A percentile compares a stretch with the other conserved stretches of the same genome.
phyloP scores from a whole-genome alignment of 1,140 invertebrate species.

The Drosophila asahinai region DNA sequence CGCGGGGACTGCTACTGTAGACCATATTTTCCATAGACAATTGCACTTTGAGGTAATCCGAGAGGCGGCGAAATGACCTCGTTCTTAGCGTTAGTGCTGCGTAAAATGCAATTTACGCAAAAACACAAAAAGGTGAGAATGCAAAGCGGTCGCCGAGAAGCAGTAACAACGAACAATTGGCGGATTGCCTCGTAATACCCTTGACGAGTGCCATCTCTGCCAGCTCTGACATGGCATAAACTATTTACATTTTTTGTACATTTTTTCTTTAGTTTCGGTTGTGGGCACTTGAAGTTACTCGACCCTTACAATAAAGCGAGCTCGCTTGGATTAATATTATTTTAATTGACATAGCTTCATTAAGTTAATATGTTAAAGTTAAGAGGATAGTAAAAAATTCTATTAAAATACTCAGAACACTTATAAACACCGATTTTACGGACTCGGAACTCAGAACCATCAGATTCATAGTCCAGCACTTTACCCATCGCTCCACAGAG shows the following conservation, averaged over 20 bases:
- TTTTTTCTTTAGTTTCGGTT: background rate
- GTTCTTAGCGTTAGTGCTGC: constrained; percentile 57
- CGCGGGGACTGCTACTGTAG: constrained; percentile 43
- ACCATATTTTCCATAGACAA: constrained; percentile 59
- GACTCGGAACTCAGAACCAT: too few species aligned
- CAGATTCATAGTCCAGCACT: too few species aligned
- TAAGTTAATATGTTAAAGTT: too few species aligned
- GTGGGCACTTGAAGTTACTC: background rate
- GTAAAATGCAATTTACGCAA: constrained; percentile 72
- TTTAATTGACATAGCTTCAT: too few species aligned
- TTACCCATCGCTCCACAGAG: too few species aligned
- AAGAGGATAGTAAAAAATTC: too few species aligned
- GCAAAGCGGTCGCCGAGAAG: constrained; percentile 41
- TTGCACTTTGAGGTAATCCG: constrained; percentile 59
- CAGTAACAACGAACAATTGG: constrained; percentile 24
- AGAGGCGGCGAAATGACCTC: constrained; percentile 52
- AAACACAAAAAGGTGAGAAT: constrained; percentile 47
- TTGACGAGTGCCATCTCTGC: constrained; percentile 17
- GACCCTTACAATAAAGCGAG: too few species aligned
- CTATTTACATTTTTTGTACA: too few species aligned
- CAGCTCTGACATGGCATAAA: constrained; percentile 12
- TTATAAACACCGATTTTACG: too few species aligned
- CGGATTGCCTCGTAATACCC: constrained; percentile 26
- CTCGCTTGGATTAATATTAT: too few species aligned
- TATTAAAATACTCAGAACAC: too few species aligned